Percentiles rank a stretch among this genome's conserved stretches.
Conservation (phyloP, 2,888 invertebrate genomes). For the Drosophila quinaria region DNA sequence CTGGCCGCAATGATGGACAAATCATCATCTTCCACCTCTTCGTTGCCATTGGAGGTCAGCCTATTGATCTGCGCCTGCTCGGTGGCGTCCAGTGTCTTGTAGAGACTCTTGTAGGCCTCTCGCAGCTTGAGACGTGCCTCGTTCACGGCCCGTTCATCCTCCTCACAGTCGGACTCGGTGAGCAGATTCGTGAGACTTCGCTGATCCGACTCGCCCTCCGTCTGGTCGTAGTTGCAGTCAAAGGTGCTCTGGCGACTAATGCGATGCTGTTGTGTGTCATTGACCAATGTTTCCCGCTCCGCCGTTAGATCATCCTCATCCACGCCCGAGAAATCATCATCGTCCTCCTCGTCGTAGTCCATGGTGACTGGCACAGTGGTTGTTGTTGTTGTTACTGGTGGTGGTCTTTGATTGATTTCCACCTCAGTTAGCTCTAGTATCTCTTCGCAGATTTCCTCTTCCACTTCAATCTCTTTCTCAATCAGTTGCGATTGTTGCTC, state of each 20-base stretch:
- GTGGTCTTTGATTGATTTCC: background rate
- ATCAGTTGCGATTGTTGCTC: background rate
- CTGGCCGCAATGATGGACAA: conserved; percentile 84
- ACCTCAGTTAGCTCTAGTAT: conserved; percentile 67
- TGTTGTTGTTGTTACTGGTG: background rate
- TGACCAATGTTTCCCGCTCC: conserved; percentile 25
- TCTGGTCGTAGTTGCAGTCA: conserved; percentile 55
- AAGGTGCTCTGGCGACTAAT: conserved; percentile 74
- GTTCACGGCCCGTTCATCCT: conserved; percentile 69
- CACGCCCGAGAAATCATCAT: conserved; percentile 70
- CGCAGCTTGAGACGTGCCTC: conserved; percentile 67
- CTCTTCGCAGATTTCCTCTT: conserved; percentile 84
- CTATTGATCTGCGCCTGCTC: conserved; percentile 54
- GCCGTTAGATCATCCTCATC: conserved; percentile 61
- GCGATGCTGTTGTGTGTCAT: conserved; percentile 29
- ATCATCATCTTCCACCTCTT: conserved; percentile 78
- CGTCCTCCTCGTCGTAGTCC: conserved; percentile 57
- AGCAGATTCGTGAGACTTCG: conserved; percentile 78
- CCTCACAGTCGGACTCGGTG: conserved; percentile 78
- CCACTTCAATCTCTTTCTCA: conserved; percentile 12
- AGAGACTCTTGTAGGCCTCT: conserved; percentile 59
- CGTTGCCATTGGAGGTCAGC: conserved; percentile 37
- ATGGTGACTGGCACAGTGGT: conserved; percentile 32
- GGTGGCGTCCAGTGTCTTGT: conserved; percentile 51
- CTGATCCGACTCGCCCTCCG: conserved; percentile 72